Percentiles rank a stretch among this genome's conserved stretches.
Evolutionary conservation across 2,797 vertebrate species (phyloP).

Genomic region (Oophaga sylvatica): DNA sequence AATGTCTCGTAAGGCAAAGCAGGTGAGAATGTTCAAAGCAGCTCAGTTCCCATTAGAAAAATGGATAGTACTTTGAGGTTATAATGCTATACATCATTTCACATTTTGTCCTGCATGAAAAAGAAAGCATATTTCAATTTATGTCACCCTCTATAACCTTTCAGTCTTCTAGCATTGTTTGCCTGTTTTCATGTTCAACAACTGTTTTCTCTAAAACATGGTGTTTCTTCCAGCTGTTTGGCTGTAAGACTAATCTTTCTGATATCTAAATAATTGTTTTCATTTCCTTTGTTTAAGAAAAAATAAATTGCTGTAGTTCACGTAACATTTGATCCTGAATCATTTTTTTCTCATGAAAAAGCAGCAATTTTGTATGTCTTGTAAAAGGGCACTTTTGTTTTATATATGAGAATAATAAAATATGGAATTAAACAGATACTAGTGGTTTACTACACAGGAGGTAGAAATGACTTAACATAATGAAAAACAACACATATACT

Average conservation of each 20-base stretch:
- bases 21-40: not conserved
- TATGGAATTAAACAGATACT: not conserved
- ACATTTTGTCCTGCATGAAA: constrained; percentile 5
- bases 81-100: not conserved
- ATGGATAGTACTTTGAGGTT: not conserved
- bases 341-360: not conserved
- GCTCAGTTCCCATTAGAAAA: not conserved
- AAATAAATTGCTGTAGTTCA: not conserved
- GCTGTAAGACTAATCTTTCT: constrained; percentile 13
- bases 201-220: not conserved
- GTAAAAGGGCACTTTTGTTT: not conserved
- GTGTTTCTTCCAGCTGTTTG: constrained; percentile 25
- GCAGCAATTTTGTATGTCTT: not conserved
- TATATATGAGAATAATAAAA: not conserved
- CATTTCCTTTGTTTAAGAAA: not conserved
- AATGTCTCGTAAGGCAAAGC: not conserved
- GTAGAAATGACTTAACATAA: not conserved
- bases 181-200: constrained; percentile 6
- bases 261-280: constrained; percentile 27
- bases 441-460: not conserved
- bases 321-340: not conserved
- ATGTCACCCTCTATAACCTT: not conserved
- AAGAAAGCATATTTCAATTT: not conserved
- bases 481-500: constrained; percentile 6
- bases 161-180: not conserved